Evolutionary conservation across 2,113 vertebrate species (phyloP).

Genomic region (Petromus typicus): DNA sequence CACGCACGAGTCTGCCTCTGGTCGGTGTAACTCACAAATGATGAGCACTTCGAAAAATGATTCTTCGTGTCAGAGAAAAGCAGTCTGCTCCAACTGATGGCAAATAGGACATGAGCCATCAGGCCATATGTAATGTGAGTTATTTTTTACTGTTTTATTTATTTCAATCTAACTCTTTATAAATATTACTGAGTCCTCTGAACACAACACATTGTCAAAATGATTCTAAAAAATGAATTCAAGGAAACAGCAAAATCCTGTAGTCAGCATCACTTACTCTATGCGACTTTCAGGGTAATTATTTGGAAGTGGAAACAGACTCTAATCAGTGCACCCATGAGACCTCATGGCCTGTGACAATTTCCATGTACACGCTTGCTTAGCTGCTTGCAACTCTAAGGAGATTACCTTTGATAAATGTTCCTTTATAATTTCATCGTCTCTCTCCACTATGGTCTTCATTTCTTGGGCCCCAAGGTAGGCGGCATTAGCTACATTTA

Average conservation of each 20-base stretch:
- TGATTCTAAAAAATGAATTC: conserved; percentile 39
- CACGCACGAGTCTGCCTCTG: not conserved
- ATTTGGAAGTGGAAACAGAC: not conserved
- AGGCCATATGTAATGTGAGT: not conserved
- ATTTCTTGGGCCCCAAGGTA: conserved; percentile 97
- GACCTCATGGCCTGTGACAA: not conserved
- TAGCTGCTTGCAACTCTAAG: not conserved
- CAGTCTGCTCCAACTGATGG: not conserved
- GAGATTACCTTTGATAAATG: conserved; percentile 94
- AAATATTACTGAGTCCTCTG: conserved; percentile 1
- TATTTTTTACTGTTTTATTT: not conserved
- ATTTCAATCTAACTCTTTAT: not conserved
- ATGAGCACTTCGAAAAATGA: conserved; percentile 10
- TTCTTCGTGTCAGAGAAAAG: not conserved
- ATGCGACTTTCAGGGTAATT: not conserved
- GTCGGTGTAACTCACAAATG: not conserved
- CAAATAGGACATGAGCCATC: not conserved
- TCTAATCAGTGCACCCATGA: not conserved
- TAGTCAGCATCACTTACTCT: not conserved
- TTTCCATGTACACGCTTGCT: not conserved
- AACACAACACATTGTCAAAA: conserved; percentile 4
- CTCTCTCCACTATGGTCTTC: conserved; percentile 91
- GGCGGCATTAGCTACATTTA: conserved; percentile 91
- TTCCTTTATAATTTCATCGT: conserved; percentile 90
- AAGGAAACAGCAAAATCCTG: conserved; percentile 41